A percentile compares a stretch with the other conserved stretches of the same genome.
phyloP scores from a whole-genome alignment of 2,888 invertebrate species.

The Schizotus pectinicornis region DNA sequence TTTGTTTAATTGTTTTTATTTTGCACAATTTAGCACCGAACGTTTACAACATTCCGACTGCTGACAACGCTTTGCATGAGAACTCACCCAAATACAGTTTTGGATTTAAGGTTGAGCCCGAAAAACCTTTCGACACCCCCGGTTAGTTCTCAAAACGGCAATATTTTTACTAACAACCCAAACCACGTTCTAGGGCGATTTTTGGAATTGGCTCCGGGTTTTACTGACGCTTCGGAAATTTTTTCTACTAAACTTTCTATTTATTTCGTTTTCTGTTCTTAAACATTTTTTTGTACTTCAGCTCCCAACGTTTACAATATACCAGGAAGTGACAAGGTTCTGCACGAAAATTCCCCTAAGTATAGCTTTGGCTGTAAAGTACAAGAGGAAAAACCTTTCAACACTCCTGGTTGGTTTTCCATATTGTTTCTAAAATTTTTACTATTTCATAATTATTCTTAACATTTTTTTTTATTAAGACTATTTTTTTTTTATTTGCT shows the following conservation, averaged over 20 bases:
- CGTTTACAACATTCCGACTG: slow-evolving; percentile 60
- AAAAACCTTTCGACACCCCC: slow-evolving; percentile 67
- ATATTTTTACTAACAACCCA: background rate
- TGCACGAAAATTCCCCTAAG: slow-evolving; percentile 66
- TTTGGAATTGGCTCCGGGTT: too few species aligned
- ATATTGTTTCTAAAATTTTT: too few species aligned
- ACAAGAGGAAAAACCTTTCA: slow-evolving; percentile 63
- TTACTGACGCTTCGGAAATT: background rate
- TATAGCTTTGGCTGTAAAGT: slow-evolving; percentile 73
- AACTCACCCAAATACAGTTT: slow-evolving; percentile 71
- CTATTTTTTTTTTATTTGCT: too few species aligned
- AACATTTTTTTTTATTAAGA: background rate
- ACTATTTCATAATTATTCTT: slow-evolving; percentile 4
- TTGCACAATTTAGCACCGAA: slow-evolving; percentile 56
- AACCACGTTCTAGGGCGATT: background rate
- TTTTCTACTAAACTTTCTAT: background rate
- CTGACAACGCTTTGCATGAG: slow-evolving; percentile 62
- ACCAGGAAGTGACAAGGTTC: slow-evolving; percentile 62
- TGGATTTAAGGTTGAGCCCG: slow-evolving; percentile 67
- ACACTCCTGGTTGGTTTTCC: slow-evolving; percentile 63
- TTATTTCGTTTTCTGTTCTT: slow-evolving; percentile 7
- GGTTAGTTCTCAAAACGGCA: slow-evolving; percentile 49
- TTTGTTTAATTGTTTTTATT: background rate
- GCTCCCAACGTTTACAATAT: slow-evolving; percentile 62
- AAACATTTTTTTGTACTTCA: slow-evolving; percentile 60